Base-by-base conservation (phyloP, 2,113 vertebrate genomes). In the Erythrocercus mccallii region DNA sequence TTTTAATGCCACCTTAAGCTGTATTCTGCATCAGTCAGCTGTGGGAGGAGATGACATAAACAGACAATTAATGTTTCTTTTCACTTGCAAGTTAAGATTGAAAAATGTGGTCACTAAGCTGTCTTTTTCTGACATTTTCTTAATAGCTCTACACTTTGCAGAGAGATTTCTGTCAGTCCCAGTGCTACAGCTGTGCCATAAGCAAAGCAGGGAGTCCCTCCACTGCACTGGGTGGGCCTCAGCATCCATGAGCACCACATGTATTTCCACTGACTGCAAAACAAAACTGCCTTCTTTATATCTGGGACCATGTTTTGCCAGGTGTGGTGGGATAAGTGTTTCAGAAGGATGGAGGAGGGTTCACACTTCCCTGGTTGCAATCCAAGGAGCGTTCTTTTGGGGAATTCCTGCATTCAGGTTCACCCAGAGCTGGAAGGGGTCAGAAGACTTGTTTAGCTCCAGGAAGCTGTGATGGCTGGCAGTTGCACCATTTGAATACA, bases 21-120 rank as follows among this genome's bases (percentile, higher is more conserved):
- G 93, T 86, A 95, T 94, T 94, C 90, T 94, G 88, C 94, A 94
- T 95, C 96, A 96, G 95, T 92, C 93, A 96, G 68, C 80, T 95
- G 96, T 96, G 91, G 95, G 97, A 94, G 81, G 95, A 83, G 88
- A 97, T 97, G 96, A 96, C 94, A 96, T 88, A 97, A 97, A 97
- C 94, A 97, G 94, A 96, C 86, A 97, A 97, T 97, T 97, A 96
- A 84, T 77, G 58, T 92, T 97, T 96, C 97, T 97, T 94, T 97
- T 96, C 89, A 96, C 71, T 91, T 96, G 90, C 93, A 92, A 96
- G 91, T 86, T 93, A 96, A 83, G 88, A 90, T 51, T 87, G 94
- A 93, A 96, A 87, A 96, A 96, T 93, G 94, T 94, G 96, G 97
- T 94, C 96, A 97, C 78, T 84, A 83, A 96, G 88, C 87, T 97